These are phyloP conservation scores for Petroica traversi DNA, from an alignment of 2,113 vertebrate genomes.

Conservation along the genomic window DNA sequence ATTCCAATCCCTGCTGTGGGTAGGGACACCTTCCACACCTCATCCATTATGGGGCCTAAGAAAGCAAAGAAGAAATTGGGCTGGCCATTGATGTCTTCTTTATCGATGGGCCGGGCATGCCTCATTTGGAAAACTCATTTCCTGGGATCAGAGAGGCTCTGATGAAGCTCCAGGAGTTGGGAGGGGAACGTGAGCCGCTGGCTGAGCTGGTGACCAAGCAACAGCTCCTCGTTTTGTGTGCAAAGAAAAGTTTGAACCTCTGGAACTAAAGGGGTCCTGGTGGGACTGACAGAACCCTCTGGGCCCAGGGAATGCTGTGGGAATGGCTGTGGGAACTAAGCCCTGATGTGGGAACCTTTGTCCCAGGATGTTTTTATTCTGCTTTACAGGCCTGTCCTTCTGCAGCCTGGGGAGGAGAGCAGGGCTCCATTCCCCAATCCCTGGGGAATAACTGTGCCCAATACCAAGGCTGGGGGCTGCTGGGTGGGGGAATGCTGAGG, in stretches of 20 bases:
- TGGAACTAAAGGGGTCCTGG: not conserved
- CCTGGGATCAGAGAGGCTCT: not conserved
- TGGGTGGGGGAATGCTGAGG: not conserved
- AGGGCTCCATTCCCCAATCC: not conserved
- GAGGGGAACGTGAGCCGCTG: not conserved
- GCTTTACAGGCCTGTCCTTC: not conserved
- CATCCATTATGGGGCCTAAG: not conserved
- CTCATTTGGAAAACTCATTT: slow-evolving; percentile 23
- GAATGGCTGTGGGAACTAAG: not conserved
- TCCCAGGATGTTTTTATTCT: not conserved
- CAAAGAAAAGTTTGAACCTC: not conserved
- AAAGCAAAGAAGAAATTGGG: not conserved
- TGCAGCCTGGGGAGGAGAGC: not conserved
- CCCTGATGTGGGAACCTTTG: not conserved
- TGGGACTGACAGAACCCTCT: not conserved
- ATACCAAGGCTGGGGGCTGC: not conserved
- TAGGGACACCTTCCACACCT: not conserved
- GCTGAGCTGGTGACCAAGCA: not conserved
- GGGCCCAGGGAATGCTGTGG: not conserved
- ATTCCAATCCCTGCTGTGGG: not conserved
- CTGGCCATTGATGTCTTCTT: not conserved
- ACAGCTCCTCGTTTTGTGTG: not conserved
- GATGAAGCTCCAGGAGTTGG: not conserved
- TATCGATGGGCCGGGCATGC: not conserved
- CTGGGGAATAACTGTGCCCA: not conserved